Conservation (phyloP, 2,797 vertebrate genomes). For the Leptoclinus maculatus region DNA sequence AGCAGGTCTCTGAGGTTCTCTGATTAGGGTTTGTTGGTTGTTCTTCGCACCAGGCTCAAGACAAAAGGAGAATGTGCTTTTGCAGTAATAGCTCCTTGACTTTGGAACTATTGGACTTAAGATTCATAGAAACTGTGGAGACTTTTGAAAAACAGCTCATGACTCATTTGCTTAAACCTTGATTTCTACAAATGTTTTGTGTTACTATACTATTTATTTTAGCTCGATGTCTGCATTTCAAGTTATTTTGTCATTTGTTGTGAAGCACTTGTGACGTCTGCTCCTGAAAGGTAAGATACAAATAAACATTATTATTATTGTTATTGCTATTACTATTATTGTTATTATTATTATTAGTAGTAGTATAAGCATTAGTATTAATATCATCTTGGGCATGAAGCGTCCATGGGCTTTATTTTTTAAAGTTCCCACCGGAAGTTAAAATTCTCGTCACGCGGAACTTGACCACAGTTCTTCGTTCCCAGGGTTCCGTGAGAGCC, state of each 20-base stretch:
- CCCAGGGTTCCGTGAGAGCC: slow-evolving; percentile 90
- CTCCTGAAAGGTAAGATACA: background rate
- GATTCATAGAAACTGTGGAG: background rate
- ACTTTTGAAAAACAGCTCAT: background rate
- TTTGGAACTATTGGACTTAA: background rate
- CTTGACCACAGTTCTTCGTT: slow-evolving; percentile 76
- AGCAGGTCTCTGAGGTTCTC: background rate
- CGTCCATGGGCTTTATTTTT: slow-evolving; percentile 43
- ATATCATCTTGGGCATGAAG: too few species aligned
- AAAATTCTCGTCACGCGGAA: background rate
- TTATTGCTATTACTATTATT: too few species aligned
- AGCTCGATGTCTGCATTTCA: background rate
- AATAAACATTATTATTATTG: background rate
- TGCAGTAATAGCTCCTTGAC: background rate
- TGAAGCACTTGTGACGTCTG: background rate
- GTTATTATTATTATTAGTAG: fast-evolving
- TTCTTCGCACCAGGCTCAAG: background rate
- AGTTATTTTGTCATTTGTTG: background rate
- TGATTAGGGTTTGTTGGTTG: background rate
- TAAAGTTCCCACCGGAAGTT: slow-evolving; percentile 42
- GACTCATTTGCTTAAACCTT: background rate
- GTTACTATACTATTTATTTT: background rate
- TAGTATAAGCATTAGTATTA: background rate
- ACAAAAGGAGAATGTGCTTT: background rate
- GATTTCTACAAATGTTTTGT: background rate